Evolutionary conservation across 2,113 vertebrate species (phyloP).

Genomic region (Leptobrachium ailaonicum): DNA sequence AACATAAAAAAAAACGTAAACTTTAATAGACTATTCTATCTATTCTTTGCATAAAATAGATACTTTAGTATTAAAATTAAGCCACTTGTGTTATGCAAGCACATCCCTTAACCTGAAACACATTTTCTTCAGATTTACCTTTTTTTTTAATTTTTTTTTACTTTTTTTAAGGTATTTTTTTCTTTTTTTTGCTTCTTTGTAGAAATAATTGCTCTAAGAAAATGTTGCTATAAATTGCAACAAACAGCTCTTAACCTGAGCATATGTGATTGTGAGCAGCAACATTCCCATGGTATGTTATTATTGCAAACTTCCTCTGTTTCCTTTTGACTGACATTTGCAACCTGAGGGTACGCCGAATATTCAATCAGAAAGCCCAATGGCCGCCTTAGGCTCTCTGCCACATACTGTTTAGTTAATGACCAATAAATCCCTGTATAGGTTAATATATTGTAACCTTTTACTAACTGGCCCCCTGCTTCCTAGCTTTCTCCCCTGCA

Average conservation of each 20-base stretch:
- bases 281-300: conserved; percentile 4
- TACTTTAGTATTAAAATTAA: no score
- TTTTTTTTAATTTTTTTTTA: no score
- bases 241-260: not conserved
- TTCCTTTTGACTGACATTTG: conserved; percentile 41
- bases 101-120: no score
- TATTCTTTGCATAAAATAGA: no score
- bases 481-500: conserved; percentile 24
- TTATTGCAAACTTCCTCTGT: conserved; percentile 32
- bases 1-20: no score
- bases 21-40: no score
- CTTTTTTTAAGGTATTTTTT: no score
- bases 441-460: conserved; percentile 49
- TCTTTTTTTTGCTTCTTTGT: not conserved
- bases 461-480: conserved; percentile 29
- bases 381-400: conserved; percentile 22
- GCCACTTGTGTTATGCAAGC: no score
- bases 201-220: not conserved
- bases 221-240: not conserved
- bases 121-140: no score
- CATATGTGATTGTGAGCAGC: not conserved
- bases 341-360: conserved; percentile 24
- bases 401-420: conserved; percentile 44
- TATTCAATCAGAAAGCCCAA: conserved; percentile 5
- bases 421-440: conserved; percentile 47